Base-by-base conservation (phyloP, 1,140 invertebrate species). In the Mactra quadrangularis region DNA sequence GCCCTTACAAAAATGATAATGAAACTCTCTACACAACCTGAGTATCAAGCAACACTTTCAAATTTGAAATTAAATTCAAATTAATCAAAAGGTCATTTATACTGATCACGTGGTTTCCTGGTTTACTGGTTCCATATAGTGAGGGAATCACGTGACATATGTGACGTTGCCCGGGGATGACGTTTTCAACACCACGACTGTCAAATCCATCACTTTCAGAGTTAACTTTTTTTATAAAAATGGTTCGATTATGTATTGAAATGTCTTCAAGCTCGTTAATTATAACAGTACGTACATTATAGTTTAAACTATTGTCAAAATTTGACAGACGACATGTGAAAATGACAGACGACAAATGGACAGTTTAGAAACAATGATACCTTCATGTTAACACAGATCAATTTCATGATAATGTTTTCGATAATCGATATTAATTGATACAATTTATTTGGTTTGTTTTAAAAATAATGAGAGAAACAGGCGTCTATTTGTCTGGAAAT, bases 171-270 rank as follows among this genome's bases (percentile, higher is more conserved):
- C 38, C 15, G 38, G 38, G 38, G 38, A 41, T 41, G n/a, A n/a
- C 38, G 15, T 41, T 41, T 6, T 41, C 15, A 41, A 41, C 38
- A 41, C n/a, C 13, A 47, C 22, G 13, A 17, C 47, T 68, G 45
- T 68, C 64, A 50, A 68, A 68, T 68, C 13, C 47, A 68, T 68
- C 64, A 68, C 41, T 68, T 68, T 68, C 64, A 47, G 29, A 50
- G 41, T 68, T 41, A 68, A 52, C 45, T 27, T 19, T 55, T 47
- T 50, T 47, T 27, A 25, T 6, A 13, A 29, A 50, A 27, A 1
- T 29, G 35, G 9, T 31, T 33, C n/a, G 9, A 50, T 41, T 7
- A 15, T 41, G 38, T 41, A 41, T 41, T 41, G 33, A 68, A 22
- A 41, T 68, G 64, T 68, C 64, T 31, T 31, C 31, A 31, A 4